A percentile compares a stretch with the other conserved stretches of the same genome.
These are phyloP conservation scores for Antigone vipio DNA, from an alignment of 2,113 vertebrate species.

Conservation along the genomic window DNA sequence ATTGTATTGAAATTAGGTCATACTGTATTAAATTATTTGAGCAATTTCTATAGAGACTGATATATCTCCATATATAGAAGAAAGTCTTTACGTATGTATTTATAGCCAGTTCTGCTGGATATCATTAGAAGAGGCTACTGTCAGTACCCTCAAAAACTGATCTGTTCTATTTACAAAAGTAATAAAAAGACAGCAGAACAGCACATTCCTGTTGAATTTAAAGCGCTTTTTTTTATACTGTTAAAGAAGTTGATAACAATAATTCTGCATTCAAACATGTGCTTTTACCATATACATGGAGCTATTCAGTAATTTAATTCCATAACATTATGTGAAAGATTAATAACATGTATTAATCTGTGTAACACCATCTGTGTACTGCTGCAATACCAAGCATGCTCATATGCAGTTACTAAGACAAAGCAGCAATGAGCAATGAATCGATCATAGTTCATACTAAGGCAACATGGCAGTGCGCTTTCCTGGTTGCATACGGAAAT, in stretches of 20 bases:
- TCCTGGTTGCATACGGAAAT: not conserved
- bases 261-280: not conserved
- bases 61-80: not conserved
- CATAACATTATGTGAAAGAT: not conserved
- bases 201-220: not conserved
- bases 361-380: not conserved
- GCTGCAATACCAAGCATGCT: not conserved
- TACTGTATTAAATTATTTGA: not conserved
- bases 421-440: not conserved
- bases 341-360: not conserved
- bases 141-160: not conserved
- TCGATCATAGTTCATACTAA: not conserved
- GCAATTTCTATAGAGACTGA: not conserved
- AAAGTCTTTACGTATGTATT: not conserved
- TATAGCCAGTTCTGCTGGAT: not conserved
- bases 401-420: not conserved
- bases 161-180: not conserved
- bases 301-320: not conserved
- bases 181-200: not conserved
- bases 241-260: not conserved
- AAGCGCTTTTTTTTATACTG: not conserved
- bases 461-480: not conserved
- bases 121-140: not conserved
- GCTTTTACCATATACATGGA: not conserved
- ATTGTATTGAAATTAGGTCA: not conserved